A percentile compares a stretch with the other conserved stretches of the same genome.
Conservation (phyloP, 2,888 invertebrate species). For the Netelia melanura region DNA sequence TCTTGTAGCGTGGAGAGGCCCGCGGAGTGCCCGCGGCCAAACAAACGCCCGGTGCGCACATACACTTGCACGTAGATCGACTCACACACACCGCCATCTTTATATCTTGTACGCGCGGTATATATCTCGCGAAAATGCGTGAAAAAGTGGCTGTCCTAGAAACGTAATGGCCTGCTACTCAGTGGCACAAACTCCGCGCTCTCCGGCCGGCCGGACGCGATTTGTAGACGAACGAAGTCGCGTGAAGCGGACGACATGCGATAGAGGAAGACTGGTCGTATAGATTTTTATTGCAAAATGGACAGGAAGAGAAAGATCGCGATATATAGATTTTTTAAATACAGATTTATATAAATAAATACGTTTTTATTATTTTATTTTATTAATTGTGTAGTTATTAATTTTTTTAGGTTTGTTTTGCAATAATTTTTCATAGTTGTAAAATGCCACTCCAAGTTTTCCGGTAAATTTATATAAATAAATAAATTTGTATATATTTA, state of each 20-base stretch:
- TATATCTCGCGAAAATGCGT: conserved; percentile 79
- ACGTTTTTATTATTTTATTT: neutral
- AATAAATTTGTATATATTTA: no score
- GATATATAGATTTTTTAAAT: neutral
- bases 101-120: conserved; percentile 46
- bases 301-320: neutral
- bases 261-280: conserved; percentile 1
- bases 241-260: conserved; percentile 38
- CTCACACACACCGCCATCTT: no score
- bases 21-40: conserved; percentile 62
- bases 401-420: no score
- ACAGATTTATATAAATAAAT: neutral
- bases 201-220: conserved; percentile 57
- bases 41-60: conserved; percentile 39
- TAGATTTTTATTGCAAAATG: neutral
- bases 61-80: neutral
- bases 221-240: conserved; percentile 46
- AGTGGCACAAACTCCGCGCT: conserved; percentile 77
- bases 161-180: conserved; percentile 77
- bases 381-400: no score
- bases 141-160: conserved; percentile 82
- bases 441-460: no score
- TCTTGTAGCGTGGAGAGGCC: conserved; percentile 31
- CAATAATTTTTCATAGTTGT: no score
- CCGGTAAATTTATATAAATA: no score